A percentile compares a stretch with the other conserved stretches of the same genome.
These are phyloP conservation scores for Holacanthella duospinosa DNA, from an alignment of 2,888 invertebrate genomes.

Conservation along the genomic window DNA sequence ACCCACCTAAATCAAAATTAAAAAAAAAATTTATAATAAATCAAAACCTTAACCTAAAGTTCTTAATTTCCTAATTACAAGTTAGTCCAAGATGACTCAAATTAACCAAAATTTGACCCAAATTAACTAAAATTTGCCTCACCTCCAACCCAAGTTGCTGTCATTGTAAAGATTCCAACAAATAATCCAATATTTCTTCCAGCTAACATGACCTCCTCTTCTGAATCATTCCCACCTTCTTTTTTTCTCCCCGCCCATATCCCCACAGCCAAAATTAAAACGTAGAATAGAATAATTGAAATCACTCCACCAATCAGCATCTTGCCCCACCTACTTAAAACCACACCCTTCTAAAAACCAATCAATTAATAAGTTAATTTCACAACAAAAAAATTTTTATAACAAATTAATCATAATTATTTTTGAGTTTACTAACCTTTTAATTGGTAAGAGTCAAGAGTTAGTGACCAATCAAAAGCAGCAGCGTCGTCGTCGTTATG, in stretches of 20 bases:
- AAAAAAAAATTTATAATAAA: constrained; percentile 52
- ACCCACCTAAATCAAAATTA: constrained; percentile 52
- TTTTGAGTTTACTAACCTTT: too few relatives aligned
- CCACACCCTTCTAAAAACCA: background rate
- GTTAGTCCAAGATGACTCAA: background rate
- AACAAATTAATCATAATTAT: too few relatives aligned
- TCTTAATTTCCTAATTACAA: background rate
- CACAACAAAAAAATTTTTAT: too few relatives aligned
- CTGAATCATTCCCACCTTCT: constrained; percentile 45
- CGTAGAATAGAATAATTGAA: constrained; percentile 57
- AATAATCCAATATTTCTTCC: constrained; percentile 56
- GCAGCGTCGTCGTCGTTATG: too few relatives aligned
- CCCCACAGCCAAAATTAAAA: constrained; percentile 54
- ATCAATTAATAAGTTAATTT: too few relatives aligned
- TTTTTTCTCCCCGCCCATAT: constrained; percentile 56
- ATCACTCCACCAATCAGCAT: constrained; percentile 49
- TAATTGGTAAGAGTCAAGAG: too few relatives aligned
- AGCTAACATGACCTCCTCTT: constrained; percentile 58
- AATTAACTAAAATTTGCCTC: too few relatives aligned
- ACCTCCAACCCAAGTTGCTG: constrained; percentile 45
- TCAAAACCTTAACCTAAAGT: constrained; percentile 38
- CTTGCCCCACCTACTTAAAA: constrained; percentile 14
- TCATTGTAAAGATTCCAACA: constrained; percentile 60
- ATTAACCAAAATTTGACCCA: too few relatives aligned
- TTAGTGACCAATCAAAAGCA: too few relatives aligned